A percentile compares a stretch with the other conserved stretches of the same genome.
These are phyloP conservation scores for Rhabditophanes sp. DNA, from an alignment of 2,888 invertebrate genomes.

Conservation along the genomic window DNA sequence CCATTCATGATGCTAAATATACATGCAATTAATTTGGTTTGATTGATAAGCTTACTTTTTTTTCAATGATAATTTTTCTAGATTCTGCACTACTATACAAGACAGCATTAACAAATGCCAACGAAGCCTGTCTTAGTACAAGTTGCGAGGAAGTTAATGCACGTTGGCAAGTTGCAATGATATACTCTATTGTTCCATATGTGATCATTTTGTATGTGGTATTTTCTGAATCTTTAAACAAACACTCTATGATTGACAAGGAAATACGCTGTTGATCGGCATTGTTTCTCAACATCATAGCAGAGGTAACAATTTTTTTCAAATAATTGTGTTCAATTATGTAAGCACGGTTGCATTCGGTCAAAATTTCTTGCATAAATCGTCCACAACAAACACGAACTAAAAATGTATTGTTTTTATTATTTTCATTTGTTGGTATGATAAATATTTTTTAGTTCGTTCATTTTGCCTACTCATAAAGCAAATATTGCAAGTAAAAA, in stretches of 20 bases:
- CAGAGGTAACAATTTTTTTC: constrained; percentile 26
- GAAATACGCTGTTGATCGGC: constrained; percentile 40
- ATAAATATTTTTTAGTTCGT: constrained; percentile 2
- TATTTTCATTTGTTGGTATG: constrained; percentile 6
- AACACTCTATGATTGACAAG: constrained; percentile 33
- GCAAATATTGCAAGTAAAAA: neutral
- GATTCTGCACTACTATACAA: constrained; percentile 58
- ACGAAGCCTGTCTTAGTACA: constrained; percentile 70
- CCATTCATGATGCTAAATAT: constrained; percentile 53
- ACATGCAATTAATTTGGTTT: neutral
- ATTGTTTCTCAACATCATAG: constrained; percentile 34
- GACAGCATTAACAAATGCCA: constrained; percentile 84
- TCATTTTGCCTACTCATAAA: constrained; percentile 5
- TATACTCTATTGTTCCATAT: neutral
- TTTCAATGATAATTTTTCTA: constrained; percentile 47
- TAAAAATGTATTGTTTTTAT: constrained; percentile 7
- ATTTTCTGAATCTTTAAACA: constrained; percentile 35
- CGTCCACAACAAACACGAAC: constrained; percentile 35
- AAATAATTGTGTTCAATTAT: constrained; percentile 32
- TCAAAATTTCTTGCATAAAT: constrained; percentile 37
- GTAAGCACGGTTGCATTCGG: constrained; percentile 32
- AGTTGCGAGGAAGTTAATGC: constrained; percentile 2
- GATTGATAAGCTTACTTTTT: constrained; percentile 40
- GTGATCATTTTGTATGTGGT: constrained; percentile 21
- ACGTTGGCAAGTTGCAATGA: neutral